Evolutionary conservation across 1,140 invertebrate genomes (phyloP).

Genomic region (Mactra quadrangularis): DNA sequence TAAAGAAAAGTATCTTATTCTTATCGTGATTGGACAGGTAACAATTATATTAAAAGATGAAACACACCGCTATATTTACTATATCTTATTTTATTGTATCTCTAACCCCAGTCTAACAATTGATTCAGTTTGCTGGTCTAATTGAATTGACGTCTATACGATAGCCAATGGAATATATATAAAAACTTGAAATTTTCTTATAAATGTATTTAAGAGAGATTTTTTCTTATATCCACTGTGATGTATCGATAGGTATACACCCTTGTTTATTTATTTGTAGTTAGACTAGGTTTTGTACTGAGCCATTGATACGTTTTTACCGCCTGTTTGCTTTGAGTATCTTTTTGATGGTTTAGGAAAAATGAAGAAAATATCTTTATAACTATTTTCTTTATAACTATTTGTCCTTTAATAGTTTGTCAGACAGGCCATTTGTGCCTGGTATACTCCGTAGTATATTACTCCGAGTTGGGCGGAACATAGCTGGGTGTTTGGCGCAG

Average conservation of each 20-base stretch:
- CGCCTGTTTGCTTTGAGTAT: no score
- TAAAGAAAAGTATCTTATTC: no score
- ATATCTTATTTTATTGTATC: conserved; percentile 8
- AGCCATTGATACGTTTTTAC: no score
- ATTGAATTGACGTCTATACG: conserved; percentile 15
- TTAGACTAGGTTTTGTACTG: no score
- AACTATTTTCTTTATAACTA: no score
- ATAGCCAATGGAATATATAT: background rate
- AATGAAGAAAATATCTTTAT: no score
- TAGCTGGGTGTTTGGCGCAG: background rate
- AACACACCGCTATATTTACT: conserved; percentile 18
- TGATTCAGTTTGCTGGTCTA: background rate
- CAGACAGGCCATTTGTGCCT: background rate
- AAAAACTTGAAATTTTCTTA: background rate
- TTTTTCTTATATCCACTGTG: no score
- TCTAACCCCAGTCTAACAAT: background rate
- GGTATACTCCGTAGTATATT: background rate
- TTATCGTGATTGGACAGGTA: conserved; percentile 14
- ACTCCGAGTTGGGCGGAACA: no score
- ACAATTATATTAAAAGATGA: background rate
- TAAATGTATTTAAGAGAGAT: no score
- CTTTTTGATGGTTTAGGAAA: no score
- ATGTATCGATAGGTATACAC: no score
- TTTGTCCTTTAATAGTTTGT: background rate
- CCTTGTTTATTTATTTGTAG: no score